Conservation (phyloP, 64 coral and sea anemone genomes). For the Montipora cactus region DNA sequence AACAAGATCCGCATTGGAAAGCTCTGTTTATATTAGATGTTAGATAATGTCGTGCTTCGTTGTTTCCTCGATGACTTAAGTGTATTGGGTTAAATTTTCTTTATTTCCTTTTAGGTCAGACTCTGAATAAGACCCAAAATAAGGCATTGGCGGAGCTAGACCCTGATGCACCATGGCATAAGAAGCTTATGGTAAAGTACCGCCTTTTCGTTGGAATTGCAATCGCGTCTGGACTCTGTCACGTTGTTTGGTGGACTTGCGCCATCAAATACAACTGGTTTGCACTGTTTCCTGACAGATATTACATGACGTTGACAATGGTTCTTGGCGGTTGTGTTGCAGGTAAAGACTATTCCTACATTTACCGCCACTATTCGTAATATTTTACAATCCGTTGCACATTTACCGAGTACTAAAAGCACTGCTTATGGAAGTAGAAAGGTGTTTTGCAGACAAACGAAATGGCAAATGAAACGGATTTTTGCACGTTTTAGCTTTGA, state of each 20-base stretch:
- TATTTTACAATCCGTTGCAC: no score
- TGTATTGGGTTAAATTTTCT: neutral
- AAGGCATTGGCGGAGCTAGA: slow-evolving; percentile 52
- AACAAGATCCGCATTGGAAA: no score
- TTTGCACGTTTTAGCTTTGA: no score
- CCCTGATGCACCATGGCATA: slow-evolving; percentile 68
- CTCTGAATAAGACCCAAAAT: slow-evolving; percentile 32
- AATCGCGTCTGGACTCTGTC: slow-evolving; percentile 61
- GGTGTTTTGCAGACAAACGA: neutral
- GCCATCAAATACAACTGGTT: slow-evolving; percentile 82
- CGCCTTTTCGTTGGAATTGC: slow-evolving; percentile 72
- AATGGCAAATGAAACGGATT: no score
- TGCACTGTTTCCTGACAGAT: slow-evolving; percentile 78
- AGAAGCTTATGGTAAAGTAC: slow-evolving; percentile 72
- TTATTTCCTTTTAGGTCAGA: slow-evolving; percentile 46
- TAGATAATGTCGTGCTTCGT: no score
- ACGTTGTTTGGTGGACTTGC: slow-evolving; percentile 82
- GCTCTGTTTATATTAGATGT: neutral
- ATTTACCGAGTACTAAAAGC: no score
- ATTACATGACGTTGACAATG: slow-evolving; percentile 87
- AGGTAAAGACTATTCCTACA: slow-evolving; percentile 39
- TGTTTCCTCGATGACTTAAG: neutral
- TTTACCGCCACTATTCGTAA: neutral
- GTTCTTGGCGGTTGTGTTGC: slow-evolving; percentile 77
- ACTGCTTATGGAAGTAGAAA: neutral